Percentiles rank a stretch among this genome's conserved stretches.
Evolutionary conservation across 2,888 invertebrate genomes (phyloP).

Genomic region (Tetanocera ferruginea): DNA sequence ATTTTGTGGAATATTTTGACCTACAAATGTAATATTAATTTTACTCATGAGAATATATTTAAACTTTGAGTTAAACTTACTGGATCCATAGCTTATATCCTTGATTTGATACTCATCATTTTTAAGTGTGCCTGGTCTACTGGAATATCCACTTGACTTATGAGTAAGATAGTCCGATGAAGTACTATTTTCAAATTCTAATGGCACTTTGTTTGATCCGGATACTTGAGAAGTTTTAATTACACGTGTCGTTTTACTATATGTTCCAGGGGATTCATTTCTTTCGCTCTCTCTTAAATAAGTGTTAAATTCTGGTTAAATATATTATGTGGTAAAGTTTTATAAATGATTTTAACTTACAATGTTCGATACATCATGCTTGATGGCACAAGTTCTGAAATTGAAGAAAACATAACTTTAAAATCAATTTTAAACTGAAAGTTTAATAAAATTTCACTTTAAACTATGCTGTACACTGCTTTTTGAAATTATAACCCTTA

Average conservation of each 20-base stretch:
- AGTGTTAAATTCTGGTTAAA: slow-evolving; percentile 10
- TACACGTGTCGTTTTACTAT: slow-evolving; percentile 65
- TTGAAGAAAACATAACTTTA: slow-evolving; percentile 19
- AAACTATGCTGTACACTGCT: too few relatives aligned
- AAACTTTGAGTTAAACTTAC: slow-evolving; percentile 45
- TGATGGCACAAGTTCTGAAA: slow-evolving; percentile 47
- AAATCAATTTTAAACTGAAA: too few relatives aligned
- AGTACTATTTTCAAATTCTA: slow-evolving; percentile 60
- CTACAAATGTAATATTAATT: slow-evolving; percentile 5
- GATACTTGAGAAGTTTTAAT: slow-evolving; percentile 60
- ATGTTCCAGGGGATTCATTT: slow-evolving; percentile 58
- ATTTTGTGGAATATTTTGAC: slow-evolving; percentile 44
- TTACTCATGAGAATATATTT: background rate
- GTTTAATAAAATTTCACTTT: too few relatives aligned
- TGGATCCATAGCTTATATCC: slow-evolving; percentile 58
- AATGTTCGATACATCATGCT: slow-evolving; percentile 61
- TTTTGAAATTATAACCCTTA: too few relatives aligned
- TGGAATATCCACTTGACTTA: slow-evolving; percentile 60
- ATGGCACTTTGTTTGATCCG: slow-evolving; percentile 53
- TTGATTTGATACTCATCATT: slow-evolving; percentile 58
- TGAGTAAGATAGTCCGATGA: slow-evolving; percentile 61
- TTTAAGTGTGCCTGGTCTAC: slow-evolving; percentile 52
- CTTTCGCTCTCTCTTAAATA: slow-evolving; percentile 57
- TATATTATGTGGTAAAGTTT: slow-evolving; percentile 2
- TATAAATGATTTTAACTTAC: slow-evolving; percentile 53